Percentiles rank a stretch among this genome's conserved stretches.
These are phyloP conservation scores for Drosophila dunni DNA, from an alignment of 1,140 invertebrate species.

Conservation along the genomic window DNA sequence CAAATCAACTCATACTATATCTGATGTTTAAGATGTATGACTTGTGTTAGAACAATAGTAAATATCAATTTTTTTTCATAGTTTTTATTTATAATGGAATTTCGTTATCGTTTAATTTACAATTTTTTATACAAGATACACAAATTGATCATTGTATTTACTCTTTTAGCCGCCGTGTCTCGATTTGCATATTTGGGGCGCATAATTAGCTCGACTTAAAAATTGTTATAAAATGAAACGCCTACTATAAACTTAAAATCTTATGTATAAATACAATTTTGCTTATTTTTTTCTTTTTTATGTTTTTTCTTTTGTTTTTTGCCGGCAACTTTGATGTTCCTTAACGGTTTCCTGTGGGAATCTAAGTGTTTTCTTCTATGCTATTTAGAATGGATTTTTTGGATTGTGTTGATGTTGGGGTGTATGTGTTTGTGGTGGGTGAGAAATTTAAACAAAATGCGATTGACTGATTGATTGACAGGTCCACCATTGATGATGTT, in stretches of 20 bases:
- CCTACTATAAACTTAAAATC: conserved; percentile 79
- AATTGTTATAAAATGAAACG: conserved; percentile 67
- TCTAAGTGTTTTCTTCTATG: conserved; percentile 22
- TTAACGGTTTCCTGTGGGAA: not conserved
- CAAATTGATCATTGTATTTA: conserved; percentile 28
- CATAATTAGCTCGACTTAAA: conserved; percentile 31
- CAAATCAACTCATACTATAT: conserved; percentile 1
- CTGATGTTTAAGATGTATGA: not conserved
- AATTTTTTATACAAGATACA: conserved; percentile 63
- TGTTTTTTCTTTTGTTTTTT: conserved; percentile 16
- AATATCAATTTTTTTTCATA: conserved; percentile 35
- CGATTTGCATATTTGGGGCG: conserved; percentile 13
- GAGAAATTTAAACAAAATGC: conserved; percentile 34
- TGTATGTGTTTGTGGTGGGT: conserved; percentile 21
- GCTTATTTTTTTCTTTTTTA: conserved; percentile 52
- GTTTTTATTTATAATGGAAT: conserved; percentile 80
- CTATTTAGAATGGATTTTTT: conserved; percentile 26
- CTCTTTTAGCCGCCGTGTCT: conserved; percentile 9
- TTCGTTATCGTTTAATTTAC: conserved; percentile 78
- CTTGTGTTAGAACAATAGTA: conserved; percentile 21
- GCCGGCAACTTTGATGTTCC: conserved; percentile 13
- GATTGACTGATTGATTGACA: conserved; percentile 38
- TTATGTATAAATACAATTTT: conserved; percentile 77
- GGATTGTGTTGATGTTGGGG: conserved; percentile 23
- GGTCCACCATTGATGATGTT: conserved; percentile 34